Percentiles rank a stretch among this genome's conserved stretches.
phyloP scores from a whole-genome alignment of 1,140 invertebrate genomes.

The Drosophila nasuta region DNA sequence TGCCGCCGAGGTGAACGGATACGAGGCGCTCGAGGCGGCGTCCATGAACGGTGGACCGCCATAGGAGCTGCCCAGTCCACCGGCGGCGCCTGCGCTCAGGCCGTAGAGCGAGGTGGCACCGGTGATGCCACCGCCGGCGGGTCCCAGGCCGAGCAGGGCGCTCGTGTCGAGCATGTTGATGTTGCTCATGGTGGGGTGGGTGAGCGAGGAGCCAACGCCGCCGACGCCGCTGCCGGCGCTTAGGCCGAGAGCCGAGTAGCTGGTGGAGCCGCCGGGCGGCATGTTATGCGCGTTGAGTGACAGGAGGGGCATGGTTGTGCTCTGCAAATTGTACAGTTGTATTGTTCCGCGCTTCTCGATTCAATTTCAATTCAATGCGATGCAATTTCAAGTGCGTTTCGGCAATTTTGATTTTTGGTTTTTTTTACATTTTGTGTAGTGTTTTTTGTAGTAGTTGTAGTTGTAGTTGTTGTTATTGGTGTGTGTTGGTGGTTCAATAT shows the following conservation, averaged over 20 bases:
- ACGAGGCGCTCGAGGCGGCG: constrained; percentile 84
- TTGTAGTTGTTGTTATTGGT: constrained; percentile 36
- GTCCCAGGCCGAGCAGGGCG: constrained; percentile 60
- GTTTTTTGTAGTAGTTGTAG: constrained; percentile 31
- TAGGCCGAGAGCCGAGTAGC: constrained; percentile 79
- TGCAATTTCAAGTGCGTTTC: constrained; percentile 53
- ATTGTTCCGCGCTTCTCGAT: constrained; percentile 83
- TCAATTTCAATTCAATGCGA: constrained; percentile 44
- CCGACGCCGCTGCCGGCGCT: constrained; percentile 57
- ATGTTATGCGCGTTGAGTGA: constrained; percentile 87
- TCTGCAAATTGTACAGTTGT: constrained; percentile 86
- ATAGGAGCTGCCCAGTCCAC: constrained; percentile 70
- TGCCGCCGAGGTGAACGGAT: constrained; percentile 88
- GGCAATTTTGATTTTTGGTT: constrained; percentile 34
- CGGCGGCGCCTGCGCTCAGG: constrained; percentile 57
- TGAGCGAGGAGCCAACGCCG: constrained; percentile 70
- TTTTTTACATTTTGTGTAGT: constrained; percentile 56
- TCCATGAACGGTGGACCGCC: constrained; percentile 76
- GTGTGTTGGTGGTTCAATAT: constrained; percentile 35
- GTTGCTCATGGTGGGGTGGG: constrained; percentile 77
- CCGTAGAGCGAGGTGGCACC: constrained; percentile 74
- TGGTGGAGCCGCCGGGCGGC: constrained; percentile 79
- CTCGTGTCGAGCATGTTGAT: constrained; percentile 77
- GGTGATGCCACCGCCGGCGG: constrained; percentile 62
- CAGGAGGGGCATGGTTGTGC: constrained; percentile 87